Conservation (phyloP, 1,140 invertebrate species). For the Drosophila sproati region DNA sequence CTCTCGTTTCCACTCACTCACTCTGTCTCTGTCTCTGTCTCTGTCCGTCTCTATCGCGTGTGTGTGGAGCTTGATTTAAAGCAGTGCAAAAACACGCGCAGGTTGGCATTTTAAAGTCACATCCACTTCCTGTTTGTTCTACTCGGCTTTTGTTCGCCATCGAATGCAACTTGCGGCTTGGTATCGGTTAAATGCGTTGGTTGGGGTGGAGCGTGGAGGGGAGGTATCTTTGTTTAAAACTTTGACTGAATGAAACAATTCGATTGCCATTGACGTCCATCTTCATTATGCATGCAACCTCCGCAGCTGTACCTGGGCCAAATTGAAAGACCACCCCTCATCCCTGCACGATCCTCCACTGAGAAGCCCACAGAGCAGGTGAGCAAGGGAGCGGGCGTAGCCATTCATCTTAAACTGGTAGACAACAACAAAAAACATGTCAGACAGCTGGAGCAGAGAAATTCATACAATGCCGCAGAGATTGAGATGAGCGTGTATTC, state of each 20-base stretch:
- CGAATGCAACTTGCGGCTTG: slow-evolving; percentile 1
- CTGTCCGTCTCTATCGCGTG: background rate
- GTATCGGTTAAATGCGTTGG: slow-evolving; percentile 21
- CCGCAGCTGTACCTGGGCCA: slow-evolving; percentile 40
- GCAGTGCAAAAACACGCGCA: slow-evolving; percentile 28
- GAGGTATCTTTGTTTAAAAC: slow-evolving; percentile 32
- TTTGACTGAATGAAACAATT: slow-evolving; percentile 55
- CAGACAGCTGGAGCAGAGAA: slow-evolving; percentile 33
- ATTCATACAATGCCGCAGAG: slow-evolving; percentile 51
- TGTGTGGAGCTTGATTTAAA: slow-evolving; percentile 36
- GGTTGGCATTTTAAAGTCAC: slow-evolving; percentile 33
- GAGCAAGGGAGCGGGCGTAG: background rate
- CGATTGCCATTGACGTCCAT: slow-evolving; percentile 54
- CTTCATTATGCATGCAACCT: slow-evolving; percentile 77
- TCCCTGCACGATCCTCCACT: background rate
- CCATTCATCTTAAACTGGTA: slow-evolving; percentile 26
- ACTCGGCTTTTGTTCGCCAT: background rate
- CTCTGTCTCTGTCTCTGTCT: background rate
- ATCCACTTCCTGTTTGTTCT: background rate
- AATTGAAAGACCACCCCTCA: slow-evolving; percentile 56
- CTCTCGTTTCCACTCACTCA: background rate
- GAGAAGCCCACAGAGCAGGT: too few species aligned
- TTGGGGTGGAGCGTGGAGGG: background rate
- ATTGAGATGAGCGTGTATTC: background rate
- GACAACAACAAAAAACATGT: slow-evolving; percentile 42